Conservation (phyloP, 1,140 invertebrate genomes). For the Batillaria attramentaria region DNA sequence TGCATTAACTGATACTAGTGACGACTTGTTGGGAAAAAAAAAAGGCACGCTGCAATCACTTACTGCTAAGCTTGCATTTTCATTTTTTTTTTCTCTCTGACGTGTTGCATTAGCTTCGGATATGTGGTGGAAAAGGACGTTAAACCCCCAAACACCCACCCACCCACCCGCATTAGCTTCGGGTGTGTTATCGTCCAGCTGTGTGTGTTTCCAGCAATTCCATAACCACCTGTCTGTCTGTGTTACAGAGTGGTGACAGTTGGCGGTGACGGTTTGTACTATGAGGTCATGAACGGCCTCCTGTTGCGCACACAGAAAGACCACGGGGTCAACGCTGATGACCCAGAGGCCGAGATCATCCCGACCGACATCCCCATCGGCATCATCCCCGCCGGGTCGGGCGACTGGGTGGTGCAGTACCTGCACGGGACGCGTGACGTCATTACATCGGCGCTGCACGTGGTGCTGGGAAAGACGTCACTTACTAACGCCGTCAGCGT, state of each 20-base stretch:
- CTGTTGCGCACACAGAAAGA: conserved; percentile 47
- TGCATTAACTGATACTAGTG: no score
- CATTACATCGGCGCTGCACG: conserved; percentile 46
- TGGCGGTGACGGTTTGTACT: conserved; percentile 59
- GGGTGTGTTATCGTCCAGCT: no score
- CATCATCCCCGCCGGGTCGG: conserved; percentile 55
- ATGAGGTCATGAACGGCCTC: conserved; percentile 56
- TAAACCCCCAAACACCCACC: no score
- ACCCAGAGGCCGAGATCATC: conserved; percentile 39
- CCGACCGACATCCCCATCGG: conserved; percentile 50
- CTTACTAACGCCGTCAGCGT: conserved; percentile 47
- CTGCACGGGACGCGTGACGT: conserved; percentile 51
- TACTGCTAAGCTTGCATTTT: no score
- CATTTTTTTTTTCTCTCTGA: no score
- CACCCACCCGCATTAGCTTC: no score
- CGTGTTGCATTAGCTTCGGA: no score
- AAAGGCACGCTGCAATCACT: no score
- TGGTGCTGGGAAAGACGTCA: conserved; percentile 37
- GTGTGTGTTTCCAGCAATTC: no score
- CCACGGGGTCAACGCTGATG: conserved; percentile 42
- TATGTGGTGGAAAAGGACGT: no score
- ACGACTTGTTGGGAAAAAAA: no score
- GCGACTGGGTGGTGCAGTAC: conserved; percentile 48
- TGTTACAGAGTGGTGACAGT: conserved; percentile 53
- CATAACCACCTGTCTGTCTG: not conserved